These are phyloP conservation scores for Uria aalge DNA, from an alignment of 2,113 vertebrate species.

Conservation along the genomic window DNA sequence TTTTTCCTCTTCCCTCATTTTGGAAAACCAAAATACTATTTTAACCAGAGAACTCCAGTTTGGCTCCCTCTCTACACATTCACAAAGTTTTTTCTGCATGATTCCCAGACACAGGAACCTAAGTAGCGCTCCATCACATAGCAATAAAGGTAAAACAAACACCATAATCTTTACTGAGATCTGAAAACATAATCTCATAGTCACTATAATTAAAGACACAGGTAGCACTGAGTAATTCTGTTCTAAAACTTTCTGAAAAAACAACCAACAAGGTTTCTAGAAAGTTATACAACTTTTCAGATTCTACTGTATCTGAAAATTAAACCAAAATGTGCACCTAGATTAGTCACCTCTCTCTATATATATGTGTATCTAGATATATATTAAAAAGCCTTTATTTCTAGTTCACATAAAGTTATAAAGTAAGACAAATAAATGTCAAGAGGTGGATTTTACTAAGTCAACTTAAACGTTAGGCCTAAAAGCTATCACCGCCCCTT, in stretches of 20 bases:
- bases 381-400: neutral
- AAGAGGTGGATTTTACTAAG: neutral
- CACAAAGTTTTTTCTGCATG: neutral
- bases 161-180: neutral
- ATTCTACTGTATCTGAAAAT: neutral
- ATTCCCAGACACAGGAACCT: neutral
- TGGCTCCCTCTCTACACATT: accelerated
- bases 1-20: neutral
- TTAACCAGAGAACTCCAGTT: neutral
- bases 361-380: neutral
- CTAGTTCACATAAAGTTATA: neutral
- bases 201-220: neutral
- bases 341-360: neutral
- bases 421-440: neutral
- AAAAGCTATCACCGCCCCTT: neutral
- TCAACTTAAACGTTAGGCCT: neutral
- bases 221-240: neutral
- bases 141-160: neutral
- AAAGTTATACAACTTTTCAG: neutral
- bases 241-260: neutral
- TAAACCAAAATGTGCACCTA: neutral
- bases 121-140: neutral
- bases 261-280: neutral
- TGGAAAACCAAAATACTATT: neutral
- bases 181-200: neutral